Conservation (phyloP, 1,140 invertebrate species). For the Brachionus calyciflorus region DNA sequence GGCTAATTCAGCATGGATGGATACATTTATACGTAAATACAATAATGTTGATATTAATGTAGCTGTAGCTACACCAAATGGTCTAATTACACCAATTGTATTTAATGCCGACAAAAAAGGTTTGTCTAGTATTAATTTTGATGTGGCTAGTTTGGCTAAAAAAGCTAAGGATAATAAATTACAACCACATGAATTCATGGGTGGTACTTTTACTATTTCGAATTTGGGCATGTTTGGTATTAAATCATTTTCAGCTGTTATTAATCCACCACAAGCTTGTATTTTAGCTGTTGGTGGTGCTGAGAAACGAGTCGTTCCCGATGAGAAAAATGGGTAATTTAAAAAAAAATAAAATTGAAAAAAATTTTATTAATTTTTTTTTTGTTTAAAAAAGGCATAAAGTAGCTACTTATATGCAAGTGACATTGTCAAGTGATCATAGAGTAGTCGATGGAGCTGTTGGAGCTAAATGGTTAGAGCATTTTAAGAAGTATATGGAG, state of each 20-base stretch:
- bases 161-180: conserved; percentile 91
- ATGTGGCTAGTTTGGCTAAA: conserved; percentile 10
- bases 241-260: conserved; percentile 69
- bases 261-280: conserved; percentile 71
- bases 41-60: conserved; percentile 90
- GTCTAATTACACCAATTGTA: conserved; percentile 43
- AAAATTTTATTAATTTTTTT: background rate
- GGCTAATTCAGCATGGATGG: conserved; percentile 92
- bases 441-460: conserved; percentile 73
- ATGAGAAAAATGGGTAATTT: conserved; percentile 51
- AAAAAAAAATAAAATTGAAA: background rate
- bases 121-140: conserved; percentile 10
- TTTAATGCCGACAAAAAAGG: conserved; percentile 40
- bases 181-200: conserved; percentile 86
- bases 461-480: conserved; percentile 69
- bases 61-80: conserved; percentile 39
- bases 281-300: conserved; percentile 69
- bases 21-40: conserved; percentile 86
- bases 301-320: conserved; percentile 63
- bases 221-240: conserved; percentile 97
- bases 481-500: conserved; percentile 68
- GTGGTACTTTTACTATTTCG: conserved; percentile 46
- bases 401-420: conserved; percentile 65
- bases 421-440: conserved; percentile 71
- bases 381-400: conserved; percentile 51